A percentile compares a stretch with the other conserved stretches of the same genome.
Evolutionary conservation across 2,888 invertebrate species (phyloP).

Genomic region (Poecilus cupreus): DNA sequence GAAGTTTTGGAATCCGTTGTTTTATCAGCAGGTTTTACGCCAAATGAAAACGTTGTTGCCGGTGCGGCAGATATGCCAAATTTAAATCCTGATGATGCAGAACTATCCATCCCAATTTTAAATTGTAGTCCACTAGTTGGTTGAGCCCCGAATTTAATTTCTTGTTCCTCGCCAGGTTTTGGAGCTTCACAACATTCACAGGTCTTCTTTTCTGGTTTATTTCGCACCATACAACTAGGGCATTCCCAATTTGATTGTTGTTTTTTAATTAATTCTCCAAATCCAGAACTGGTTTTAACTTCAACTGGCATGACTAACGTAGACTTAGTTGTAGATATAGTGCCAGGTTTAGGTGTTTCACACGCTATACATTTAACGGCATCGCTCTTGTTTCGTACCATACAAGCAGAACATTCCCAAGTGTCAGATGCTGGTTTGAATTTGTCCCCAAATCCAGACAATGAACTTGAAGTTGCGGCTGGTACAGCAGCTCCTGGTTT

Average conservation of each 20-base stretch:
- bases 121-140: constrained; percentile 67
- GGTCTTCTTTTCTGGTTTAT: constrained; percentile 72
- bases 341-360: constrained; percentile 72
- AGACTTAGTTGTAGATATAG: constrained; percentile 54
- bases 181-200: constrained; percentile 78
- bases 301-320: constrained; percentile 48
- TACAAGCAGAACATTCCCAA: constrained; percentile 77
- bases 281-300: constrained; percentile 54
- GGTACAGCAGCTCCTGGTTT: constrained; percentile 68
- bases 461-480: background rate
- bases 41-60: constrained; percentile 60
- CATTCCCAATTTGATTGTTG: constrained; percentile 76
- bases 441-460: constrained; percentile 68
- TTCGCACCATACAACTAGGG: constrained; percentile 77
- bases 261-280: constrained; percentile 64
- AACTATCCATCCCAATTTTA: constrained; percentile 74
- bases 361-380: constrained; percentile 75
- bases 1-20: constrained; percentile 28
- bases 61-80: constrained; percentile 33
- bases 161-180: constrained; percentile 71
- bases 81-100: constrained; percentile 66
- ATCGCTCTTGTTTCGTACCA: constrained; percentile 74
- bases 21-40: constrained; percentile 61
- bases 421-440: constrained; percentile 73
- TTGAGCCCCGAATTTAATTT: constrained; percentile 60